Percentiles rank a stretch among this genome's conserved stretches.
These are phyloP conservation scores for Orcinus orca DNA, from an alignment of 2,113 vertebrate genomes.

Conservation along the genomic window DNA sequence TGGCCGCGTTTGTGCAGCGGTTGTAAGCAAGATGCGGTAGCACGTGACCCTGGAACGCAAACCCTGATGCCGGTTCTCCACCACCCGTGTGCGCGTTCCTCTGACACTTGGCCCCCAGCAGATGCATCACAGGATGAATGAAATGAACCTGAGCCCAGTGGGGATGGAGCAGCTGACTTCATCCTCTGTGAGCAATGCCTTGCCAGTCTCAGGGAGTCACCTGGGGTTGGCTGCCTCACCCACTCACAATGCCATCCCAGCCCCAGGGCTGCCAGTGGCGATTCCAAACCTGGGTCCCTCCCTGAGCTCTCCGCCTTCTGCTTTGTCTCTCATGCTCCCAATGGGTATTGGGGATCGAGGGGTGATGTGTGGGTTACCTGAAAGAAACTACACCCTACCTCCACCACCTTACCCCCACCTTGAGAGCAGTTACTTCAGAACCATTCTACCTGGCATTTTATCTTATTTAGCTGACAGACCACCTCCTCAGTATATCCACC, in stretches of 20 bases:
- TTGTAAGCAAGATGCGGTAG: slow-evolving; percentile 40
- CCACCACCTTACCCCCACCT: slow-evolving; percentile 97
- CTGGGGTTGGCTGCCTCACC: slow-evolving; percentile 94
- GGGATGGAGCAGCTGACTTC: slow-evolving; percentile 98
- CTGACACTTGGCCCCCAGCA: slow-evolving; percentile 43
- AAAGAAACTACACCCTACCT: slow-evolving; percentile 97
- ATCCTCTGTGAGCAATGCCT: slow-evolving; percentile 90
- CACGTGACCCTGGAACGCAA: slow-evolving; percentile 30
- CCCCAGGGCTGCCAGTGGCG: slow-evolving; percentile 95
- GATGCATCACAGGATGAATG: slow-evolving; percentile 91
- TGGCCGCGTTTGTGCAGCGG: neutral
- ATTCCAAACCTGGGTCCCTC: slow-evolving; percentile 97
- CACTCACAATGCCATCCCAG: slow-evolving; percentile 92
- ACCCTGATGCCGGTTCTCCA: slow-evolving; percentile 21
- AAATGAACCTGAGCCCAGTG: slow-evolving; percentile 96
- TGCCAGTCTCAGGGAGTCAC: slow-evolving; percentile 88
- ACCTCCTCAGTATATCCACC: slow-evolving; percentile 98
- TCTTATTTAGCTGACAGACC: slow-evolving; percentile 98
- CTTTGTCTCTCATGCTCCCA: slow-evolving; percentile 97
- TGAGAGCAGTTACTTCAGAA: slow-evolving; percentile 98
- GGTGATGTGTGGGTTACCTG: slow-evolving; percentile 97
- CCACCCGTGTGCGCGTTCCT: neutral
- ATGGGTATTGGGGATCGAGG: slow-evolving; percentile 98
- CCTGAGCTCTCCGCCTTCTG: slow-evolving; percentile 95
- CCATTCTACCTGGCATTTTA: slow-evolving; percentile 97